Conservation (phyloP, 2,797 vertebrate species). For the Thripadectes ignobilis region DNA sequence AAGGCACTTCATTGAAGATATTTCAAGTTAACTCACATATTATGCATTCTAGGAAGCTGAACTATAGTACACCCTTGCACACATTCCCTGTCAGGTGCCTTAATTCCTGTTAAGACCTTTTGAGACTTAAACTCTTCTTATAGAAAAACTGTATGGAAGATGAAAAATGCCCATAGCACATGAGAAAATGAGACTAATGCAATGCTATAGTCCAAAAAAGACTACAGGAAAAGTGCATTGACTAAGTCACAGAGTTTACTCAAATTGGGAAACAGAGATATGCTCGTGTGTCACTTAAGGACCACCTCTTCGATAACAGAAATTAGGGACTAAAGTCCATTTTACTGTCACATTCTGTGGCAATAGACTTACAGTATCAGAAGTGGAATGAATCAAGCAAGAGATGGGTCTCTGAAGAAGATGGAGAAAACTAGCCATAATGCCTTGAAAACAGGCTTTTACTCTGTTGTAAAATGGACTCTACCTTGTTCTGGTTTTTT, state of each 20-base stretch:
- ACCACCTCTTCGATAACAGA: neutral
- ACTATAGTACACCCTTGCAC: neutral
- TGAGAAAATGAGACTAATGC: neutral
- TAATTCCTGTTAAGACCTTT: conserved; percentile 8
- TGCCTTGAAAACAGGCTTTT: too few relatives aligned
- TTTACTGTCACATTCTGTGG: neutral
- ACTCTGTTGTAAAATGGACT: too few relatives aligned
- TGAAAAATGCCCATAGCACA: neutral
- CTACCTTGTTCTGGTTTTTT: too few relatives aligned
- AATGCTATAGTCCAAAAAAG: neutral
- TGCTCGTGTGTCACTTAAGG: neutral
- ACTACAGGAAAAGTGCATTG: neutral
- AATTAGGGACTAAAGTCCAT: neutral
- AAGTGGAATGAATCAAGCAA: too few relatives aligned
- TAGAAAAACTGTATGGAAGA: neutral
- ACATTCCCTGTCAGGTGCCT: neutral
- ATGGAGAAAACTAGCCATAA: too few relatives aligned
- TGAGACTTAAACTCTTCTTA: neutral
- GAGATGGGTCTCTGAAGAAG: too few relatives aligned
- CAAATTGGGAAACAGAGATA: neutral
- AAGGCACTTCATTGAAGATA: neutral
- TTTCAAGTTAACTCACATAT: neutral
- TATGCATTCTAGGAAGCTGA: neutral
- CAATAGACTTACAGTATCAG: too few relatives aligned
- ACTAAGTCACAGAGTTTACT: neutral